phyloP scores from a whole-genome alignment of 1,140 invertebrate genomes.

The Goniozus legneri region DNA sequence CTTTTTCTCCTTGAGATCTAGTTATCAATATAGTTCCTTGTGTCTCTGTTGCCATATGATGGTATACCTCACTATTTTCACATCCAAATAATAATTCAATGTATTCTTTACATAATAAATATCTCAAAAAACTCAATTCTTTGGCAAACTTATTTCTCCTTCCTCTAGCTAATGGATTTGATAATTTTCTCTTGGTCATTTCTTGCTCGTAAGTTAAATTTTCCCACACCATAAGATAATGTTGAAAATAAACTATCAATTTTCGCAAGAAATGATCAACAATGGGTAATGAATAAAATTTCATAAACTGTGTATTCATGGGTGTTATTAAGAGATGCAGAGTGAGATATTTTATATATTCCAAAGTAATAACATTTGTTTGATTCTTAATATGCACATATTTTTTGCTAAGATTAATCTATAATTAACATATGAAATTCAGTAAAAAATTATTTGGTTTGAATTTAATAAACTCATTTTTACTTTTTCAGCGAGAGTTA shows the following conservation, averaged over 20 bases:
- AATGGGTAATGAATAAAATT: slow-evolving; percentile 57
- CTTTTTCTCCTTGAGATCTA: slow-evolving; percentile 59
- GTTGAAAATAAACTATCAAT: slow-evolving; percentile 61
- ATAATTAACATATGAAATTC: slow-evolving; percentile 18
- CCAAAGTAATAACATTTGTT: slow-evolving; percentile 57
- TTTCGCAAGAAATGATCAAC: slow-evolving; percentile 62
- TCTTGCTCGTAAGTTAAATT: slow-evolving; percentile 54
- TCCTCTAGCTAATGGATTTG: slow-evolving; percentile 57
- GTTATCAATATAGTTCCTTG: slow-evolving; percentile 28
- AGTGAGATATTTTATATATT: slow-evolving; percentile 65
- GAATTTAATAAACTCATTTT: not conserved
- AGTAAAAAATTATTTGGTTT: not conserved
- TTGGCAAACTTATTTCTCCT: slow-evolving; percentile 55
- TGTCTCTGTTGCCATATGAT: slow-evolving; percentile 58
- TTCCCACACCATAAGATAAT: slow-evolving; percentile 59
- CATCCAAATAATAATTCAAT: slow-evolving; percentile 56
- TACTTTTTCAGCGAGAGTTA: slow-evolving; percentile 39
- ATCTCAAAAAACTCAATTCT: slow-evolving; percentile 58
- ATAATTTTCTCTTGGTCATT: slow-evolving; percentile 56
- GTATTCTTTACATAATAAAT: slow-evolving; percentile 61
- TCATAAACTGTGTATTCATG: slow-evolving; percentile 58
- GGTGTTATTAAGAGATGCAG: slow-evolving; percentile 56
- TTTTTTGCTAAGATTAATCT: slow-evolving; percentile 58
- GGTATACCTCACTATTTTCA: slow-evolving; percentile 50
- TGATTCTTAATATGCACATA: slow-evolving; percentile 56